These are phyloP conservation scores for Macropis europaea DNA, from an alignment of 2,888 invertebrate genomes.

Conservation along the genomic window DNA sequence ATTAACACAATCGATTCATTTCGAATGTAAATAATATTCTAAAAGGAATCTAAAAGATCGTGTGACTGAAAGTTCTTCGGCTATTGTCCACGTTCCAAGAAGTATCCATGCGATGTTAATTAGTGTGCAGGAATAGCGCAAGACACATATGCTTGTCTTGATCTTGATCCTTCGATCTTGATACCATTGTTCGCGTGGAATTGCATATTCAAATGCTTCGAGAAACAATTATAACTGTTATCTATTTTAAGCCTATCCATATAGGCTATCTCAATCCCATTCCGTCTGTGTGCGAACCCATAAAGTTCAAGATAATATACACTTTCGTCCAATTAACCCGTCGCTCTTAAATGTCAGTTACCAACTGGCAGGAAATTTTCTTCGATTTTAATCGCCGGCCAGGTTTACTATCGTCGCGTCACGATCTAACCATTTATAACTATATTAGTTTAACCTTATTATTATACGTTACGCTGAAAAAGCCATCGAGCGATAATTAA, in stretches of 20 bases:
- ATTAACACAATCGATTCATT: neutral
- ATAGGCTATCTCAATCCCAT: slow-evolving; percentile 30
- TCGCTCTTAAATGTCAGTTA: slow-evolving; percentile 25
- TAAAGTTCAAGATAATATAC: slow-evolving; percentile 19
- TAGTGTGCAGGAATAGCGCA: slow-evolving; percentile 13
- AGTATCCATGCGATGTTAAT: slow-evolving; percentile 38
- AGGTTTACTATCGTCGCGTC: neutral
- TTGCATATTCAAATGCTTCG: slow-evolving; percentile 34
- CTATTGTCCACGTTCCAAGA: slow-evolving; percentile 29
- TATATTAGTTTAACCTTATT: no score
- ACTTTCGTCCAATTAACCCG: slow-evolving; percentile 21
- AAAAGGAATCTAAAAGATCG: slow-evolving; percentile 17
- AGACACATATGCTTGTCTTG: slow-evolving; percentile 6
- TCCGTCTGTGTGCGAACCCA: slow-evolving; percentile 7
- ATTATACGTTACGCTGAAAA: no score
- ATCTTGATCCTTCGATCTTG: slow-evolving; percentile 30
- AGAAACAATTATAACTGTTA: slow-evolving; percentile 41
- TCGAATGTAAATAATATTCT: no score
- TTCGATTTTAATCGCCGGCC: neutral
- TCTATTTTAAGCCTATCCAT: slow-evolving; percentile 17
- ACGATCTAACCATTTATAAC: neutral
- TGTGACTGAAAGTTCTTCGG: slow-evolving; percentile 11
- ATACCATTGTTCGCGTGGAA: slow-evolving; percentile 40
- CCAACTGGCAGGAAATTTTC: neutral
- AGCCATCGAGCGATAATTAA: no score